Percentiles rank a stretch among this genome's conserved stretches.
Evolutionary conservation across 2,113 vertebrate genomes (phyloP).

Genomic region (Piaya cayana): DNA sequence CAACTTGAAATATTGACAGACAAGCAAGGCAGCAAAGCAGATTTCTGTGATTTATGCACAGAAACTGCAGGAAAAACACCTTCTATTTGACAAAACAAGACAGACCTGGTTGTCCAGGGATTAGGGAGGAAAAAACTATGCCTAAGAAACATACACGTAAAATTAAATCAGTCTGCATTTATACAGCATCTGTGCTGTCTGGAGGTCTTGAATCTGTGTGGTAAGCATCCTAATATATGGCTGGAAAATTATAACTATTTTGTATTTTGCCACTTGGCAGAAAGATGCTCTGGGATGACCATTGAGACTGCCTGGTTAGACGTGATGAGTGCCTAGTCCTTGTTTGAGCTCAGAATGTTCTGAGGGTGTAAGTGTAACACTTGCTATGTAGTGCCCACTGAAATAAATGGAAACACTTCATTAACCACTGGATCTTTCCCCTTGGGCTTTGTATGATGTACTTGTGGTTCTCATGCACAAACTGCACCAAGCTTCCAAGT

Average conservation of each 20-base stretch:
- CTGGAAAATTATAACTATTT: not conserved
- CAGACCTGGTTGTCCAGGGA: not conserved
- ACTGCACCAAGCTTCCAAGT: not conserved
- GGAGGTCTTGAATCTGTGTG: not conserved
- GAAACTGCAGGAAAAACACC: not conserved
- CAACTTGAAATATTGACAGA: not conserved
- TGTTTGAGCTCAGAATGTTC: accelerated
- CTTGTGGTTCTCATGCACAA: not conserved
- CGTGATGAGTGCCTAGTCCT: not conserved
- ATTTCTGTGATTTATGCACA: not conserved
- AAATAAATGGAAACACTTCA: not conserved
- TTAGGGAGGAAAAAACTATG: not conserved
- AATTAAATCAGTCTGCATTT: not conserved
- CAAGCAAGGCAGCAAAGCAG: not conserved
- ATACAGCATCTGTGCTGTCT: not conserved
- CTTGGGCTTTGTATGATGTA: not conserved
- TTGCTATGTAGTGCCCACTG: not conserved
- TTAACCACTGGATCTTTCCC: not conserved
- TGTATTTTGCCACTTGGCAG: not conserved
- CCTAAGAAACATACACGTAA: not conserved
- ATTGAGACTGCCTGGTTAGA: not conserved
- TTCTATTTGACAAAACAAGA: not conserved
- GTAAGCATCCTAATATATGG: accelerated
- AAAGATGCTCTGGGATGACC: not conserved
- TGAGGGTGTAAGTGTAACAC: not conserved